Conservation (phyloP, 2,888 invertebrate species). For the Nasonia oneida region DNA sequence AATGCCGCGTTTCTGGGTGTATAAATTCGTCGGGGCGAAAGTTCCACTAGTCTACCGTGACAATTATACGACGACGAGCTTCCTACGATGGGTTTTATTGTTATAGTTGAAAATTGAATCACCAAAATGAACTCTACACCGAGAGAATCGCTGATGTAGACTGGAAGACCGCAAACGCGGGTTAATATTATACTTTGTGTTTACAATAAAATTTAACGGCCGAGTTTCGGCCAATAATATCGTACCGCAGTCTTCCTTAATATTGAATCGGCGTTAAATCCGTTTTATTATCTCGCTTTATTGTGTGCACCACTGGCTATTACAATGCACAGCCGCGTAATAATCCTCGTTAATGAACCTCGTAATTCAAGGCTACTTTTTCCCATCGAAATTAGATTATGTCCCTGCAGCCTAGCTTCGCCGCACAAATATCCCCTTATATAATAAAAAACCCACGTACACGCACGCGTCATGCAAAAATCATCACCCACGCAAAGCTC, state of each 20-base stretch:
- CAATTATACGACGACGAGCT: background rate
- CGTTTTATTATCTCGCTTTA: background rate
- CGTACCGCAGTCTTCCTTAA: background rate
- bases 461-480: background rate
- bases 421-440: background rate
- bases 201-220: background rate
- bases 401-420: background rate
- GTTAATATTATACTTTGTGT: background rate
- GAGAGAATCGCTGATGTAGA: background rate
- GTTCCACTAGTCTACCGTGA: background rate
- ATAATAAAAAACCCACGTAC: background rate
- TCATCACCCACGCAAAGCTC: background rate
- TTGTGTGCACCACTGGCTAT: background rate
- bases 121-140: background rate
- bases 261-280: conserved; percentile 2
- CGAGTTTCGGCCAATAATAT: background rate
- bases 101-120: background rate
- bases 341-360: background rate
- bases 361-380: background rate
- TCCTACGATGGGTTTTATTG: background rate
- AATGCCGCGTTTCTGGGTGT: background rate
- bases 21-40: background rate
- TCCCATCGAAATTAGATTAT: background rate
- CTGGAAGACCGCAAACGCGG: background rate
- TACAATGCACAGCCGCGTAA: background rate